These are phyloP conservation scores for Alloscopus bannaensis DNA, from an alignment of 2,888 invertebrate genomes.

Conservation along the genomic window DNA sequence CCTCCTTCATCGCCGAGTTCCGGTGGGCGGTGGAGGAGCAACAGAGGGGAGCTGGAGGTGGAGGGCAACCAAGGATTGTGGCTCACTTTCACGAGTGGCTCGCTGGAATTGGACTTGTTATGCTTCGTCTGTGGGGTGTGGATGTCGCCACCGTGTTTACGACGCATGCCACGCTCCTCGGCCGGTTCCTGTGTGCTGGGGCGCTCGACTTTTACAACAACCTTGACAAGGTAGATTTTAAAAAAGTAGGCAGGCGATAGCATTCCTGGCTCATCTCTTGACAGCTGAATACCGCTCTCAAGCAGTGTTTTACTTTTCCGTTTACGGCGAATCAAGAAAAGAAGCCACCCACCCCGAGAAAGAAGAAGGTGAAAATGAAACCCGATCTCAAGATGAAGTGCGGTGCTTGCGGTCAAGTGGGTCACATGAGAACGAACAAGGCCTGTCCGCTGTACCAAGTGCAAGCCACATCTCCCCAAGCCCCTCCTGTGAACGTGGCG, in stretches of 20 bases:
- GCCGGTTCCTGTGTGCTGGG: constrained; percentile 94
- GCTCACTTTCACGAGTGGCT: constrained; percentile 99
- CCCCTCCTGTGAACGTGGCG: constrained; percentile 81
- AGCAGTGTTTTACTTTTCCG: too few species aligned
- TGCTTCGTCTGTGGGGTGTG: constrained; percentile 87
- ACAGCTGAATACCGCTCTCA: constrained; percentile 85
- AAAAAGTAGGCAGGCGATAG: too few species aligned
- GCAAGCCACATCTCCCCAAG: constrained; percentile 77
- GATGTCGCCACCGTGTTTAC: constrained; percentile 98
- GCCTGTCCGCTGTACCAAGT: constrained; percentile 96
- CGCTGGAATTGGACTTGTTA: constrained; percentile 95
- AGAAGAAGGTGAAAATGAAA: constrained; percentile 88
- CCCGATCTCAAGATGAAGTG: constrained; percentile 95
- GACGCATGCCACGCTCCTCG: constrained; percentile 96
- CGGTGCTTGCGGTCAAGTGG: constrained; percentile 94
- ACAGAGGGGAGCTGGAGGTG: constrained; percentile 73
- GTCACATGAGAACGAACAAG: constrained; percentile 94
- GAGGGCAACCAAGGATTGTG: constrained; percentile 89
- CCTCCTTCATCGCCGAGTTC: constrained; percentile 82
- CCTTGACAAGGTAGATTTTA: constrained; percentile 98
- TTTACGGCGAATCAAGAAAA: constrained; percentile 81
- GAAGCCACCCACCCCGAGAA: constrained; percentile 77
- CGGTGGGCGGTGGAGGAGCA: constrained; percentile 82
- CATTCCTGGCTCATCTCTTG: too few species aligned
- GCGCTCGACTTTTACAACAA: constrained; percentile 99